Percentiles rank a stretch among this genome's conserved stretches.
These are phyloP conservation scores for Callospermophilus lateralis DNA, from an alignment of 2,113 vertebrate species.

Conservation along the genomic window DNA sequence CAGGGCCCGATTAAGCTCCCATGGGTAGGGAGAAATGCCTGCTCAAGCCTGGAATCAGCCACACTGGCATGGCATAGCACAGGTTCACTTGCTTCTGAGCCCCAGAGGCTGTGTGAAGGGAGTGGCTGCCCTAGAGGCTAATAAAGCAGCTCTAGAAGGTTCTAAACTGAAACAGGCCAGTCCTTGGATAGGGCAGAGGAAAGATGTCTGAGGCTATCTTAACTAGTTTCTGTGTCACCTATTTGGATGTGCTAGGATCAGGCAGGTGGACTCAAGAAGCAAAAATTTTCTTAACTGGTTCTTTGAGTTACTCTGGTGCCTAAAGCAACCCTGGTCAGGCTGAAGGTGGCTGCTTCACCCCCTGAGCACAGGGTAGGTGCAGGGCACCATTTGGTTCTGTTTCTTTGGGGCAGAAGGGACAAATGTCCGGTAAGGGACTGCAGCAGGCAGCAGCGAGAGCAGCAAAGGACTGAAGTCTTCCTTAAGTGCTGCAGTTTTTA, in stretches of 20 bases:
- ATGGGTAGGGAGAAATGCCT: background rate
- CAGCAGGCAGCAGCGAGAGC: background rate
- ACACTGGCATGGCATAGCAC: accelerated
- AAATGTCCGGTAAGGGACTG: background rate
- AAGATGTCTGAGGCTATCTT: background rate
- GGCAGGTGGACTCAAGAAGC: background rate
- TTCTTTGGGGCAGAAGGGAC: background rate
- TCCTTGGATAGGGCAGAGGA: background rate
- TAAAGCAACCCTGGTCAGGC: background rate
- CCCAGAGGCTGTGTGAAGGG: background rate
- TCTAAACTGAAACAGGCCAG: slow-evolving; percentile 60
- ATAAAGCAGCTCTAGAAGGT: slow-evolving; percentile 8
- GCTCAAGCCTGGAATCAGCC: background rate
- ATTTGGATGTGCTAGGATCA: background rate
- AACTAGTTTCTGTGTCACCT: slow-evolving; percentile 57
- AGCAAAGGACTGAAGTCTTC: background rate
- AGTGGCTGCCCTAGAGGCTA: slow-evolving; percentile 10
- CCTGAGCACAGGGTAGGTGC: accelerated
- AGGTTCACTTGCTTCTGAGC: background rate
- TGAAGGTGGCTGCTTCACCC: background rate
- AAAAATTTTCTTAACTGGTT: background rate
- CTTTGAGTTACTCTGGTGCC: background rate
- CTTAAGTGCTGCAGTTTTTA: slow-evolving; percentile 48
- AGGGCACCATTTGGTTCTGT: background rate
- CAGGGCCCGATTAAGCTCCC: background rate